Percentiles rank a stretch among this genome's conserved stretches.
These are phyloP conservation scores for Caenorhabditis angaria DNA, from an alignment of 2,888 invertebrate species.

Conservation along the genomic window DNA sequence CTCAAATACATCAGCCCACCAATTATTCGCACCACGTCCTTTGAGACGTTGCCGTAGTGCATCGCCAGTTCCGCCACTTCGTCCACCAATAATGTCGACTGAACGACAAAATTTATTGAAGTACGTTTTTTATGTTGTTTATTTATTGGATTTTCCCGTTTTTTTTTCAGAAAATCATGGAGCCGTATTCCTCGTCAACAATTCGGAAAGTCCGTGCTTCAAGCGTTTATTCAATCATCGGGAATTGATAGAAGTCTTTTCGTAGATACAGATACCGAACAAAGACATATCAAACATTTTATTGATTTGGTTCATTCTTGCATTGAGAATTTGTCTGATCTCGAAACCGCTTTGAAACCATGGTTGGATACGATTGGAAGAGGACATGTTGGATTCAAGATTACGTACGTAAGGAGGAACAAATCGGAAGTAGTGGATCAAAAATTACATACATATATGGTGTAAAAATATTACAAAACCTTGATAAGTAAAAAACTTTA, in stretches of 20 bases:
- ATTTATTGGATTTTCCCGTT: no score
- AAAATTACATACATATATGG: no score
- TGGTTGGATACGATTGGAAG: constrained; percentile 63
- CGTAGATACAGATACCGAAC: constrained; percentile 24
- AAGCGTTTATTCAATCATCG: constrained; percentile 15
- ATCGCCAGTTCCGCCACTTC: constrained; percentile 46
- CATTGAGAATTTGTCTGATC: constrained; percentile 61
- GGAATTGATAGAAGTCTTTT: constrained; percentile 24
- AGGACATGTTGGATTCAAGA: constrained; percentile 62
- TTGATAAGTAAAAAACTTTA: neutral
- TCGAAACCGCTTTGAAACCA: constrained; percentile 57
- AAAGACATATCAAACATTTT: constrained; percentile 58
- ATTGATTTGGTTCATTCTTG: constrained; percentile 61
- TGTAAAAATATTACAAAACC: no score
- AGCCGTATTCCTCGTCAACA: constrained; percentile 53
- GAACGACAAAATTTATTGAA: constrained; percentile 54
- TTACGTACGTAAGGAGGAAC: no score
- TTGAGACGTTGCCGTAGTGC: constrained; percentile 56
- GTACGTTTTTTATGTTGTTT: no score
- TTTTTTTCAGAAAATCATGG: constrained; percentile 60
- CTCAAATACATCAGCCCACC: constrained; percentile 21
- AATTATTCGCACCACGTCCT: constrained; percentile 44
- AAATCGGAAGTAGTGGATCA: neutral
- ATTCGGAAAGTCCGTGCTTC: constrained; percentile 52
- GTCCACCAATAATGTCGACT: constrained; percentile 27